phyloP scores from a whole-genome alignment of 1,140 invertebrate species.

The Ceratina australensis region DNA sequence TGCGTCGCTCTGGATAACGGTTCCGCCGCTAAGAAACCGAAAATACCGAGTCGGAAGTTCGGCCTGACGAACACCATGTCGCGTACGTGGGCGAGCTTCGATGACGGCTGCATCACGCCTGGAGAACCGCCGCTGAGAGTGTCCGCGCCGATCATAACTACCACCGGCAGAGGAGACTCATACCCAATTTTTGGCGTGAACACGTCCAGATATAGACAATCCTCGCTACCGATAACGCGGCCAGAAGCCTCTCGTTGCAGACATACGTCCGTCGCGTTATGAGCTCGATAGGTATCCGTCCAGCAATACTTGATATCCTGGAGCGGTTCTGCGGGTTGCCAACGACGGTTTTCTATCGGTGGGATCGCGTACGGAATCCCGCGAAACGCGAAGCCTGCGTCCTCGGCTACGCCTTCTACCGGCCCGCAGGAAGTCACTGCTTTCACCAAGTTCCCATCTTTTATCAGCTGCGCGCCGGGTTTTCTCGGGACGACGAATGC shows the following conservation, averaged over 20 bases:
- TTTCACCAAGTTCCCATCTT: constrained; percentile 85
- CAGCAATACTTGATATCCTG: constrained; percentile 87
- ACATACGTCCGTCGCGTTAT: constrained; percentile 84
- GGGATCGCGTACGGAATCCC: constrained; percentile 93
- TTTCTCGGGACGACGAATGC: constrained; percentile 80
- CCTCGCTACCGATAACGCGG: constrained; percentile 85
- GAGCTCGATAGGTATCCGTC: constrained; percentile 86
- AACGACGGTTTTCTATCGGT: constrained; percentile 85
- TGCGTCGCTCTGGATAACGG: constrained; percentile 85
- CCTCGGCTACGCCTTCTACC: constrained; percentile 88
- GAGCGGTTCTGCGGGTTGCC: constrained; percentile 85
- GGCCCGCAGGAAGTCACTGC: constrained; percentile 88
- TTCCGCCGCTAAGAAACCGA: constrained; percentile 89
- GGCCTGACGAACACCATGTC: constrained; percentile 91
- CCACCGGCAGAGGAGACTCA: constrained; percentile 87
- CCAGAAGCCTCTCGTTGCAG: constrained; percentile 85
- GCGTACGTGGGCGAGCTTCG: constrained; percentile 84
- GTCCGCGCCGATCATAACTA: constrained; percentile 90
- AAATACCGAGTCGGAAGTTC: constrained; percentile 86
- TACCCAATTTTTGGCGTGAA: constrained; percentile 87
- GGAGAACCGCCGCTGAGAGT: constrained; percentile 87
- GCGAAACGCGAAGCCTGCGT: constrained; percentile 88
- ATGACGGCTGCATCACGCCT: constrained; percentile 83
- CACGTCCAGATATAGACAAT: constrained; percentile 90
- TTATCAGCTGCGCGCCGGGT: constrained; percentile 79